phyloP scores from a whole-genome alignment of 1,140 invertebrate genomes.

The Zaprionus vittiger region DNA sequence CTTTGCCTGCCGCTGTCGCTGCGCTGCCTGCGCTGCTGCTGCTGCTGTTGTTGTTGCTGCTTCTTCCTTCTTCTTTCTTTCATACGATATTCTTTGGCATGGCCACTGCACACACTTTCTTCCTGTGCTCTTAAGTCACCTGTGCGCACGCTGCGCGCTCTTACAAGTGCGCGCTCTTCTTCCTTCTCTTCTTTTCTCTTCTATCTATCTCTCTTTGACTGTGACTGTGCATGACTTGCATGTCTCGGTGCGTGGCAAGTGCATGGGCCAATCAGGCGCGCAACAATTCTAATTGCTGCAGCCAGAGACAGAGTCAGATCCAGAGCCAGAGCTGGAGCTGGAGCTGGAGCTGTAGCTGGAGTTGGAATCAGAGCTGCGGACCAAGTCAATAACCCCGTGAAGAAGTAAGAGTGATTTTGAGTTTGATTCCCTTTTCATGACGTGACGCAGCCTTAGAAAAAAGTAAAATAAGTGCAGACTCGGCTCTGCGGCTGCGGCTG shows the following conservation, averaged over 20 bases:
- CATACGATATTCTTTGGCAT: slow-evolving; percentile 62
- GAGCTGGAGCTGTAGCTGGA: neutral
- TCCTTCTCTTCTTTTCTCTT: slow-evolving; percentile 40
- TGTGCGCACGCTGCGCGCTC: slow-evolving; percentile 44
- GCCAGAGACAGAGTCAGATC: neutral
- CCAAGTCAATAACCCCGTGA: slow-evolving; percentile 69
- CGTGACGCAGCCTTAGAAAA: slow-evolving; percentile 53
- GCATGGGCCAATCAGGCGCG: slow-evolving; percentile 41
- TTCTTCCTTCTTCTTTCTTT: slow-evolving; percentile 34
- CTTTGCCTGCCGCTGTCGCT: slow-evolving; percentile 53
- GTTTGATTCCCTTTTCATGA: slow-evolving; percentile 80
- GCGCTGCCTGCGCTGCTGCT: neutral
- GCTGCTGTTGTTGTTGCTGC: slow-evolving; percentile 29
- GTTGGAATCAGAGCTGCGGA: slow-evolving; percentile 26
- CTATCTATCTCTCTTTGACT: slow-evolving; percentile 24
- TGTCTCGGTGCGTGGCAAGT: slow-evolving; percentile 60
- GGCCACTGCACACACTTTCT: slow-evolving; percentile 76
- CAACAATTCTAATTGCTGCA: slow-evolving; percentile 68
- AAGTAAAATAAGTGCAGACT: slow-evolving; percentile 19
- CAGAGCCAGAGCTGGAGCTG: slow-evolving; percentile 38
- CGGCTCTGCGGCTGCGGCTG: neutral
- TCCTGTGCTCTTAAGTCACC: slow-evolving; percentile 63
- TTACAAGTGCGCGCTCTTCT: slow-evolving; percentile 8
- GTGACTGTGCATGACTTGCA: slow-evolving; percentile 64
- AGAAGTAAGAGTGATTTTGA: slow-evolving; percentile 77